Evolutionary conservation across 2,797 vertebrate species (phyloP), one percentile per base, ranked within the genome.

Genomic region (Halcyon leucocephala): DNA sequence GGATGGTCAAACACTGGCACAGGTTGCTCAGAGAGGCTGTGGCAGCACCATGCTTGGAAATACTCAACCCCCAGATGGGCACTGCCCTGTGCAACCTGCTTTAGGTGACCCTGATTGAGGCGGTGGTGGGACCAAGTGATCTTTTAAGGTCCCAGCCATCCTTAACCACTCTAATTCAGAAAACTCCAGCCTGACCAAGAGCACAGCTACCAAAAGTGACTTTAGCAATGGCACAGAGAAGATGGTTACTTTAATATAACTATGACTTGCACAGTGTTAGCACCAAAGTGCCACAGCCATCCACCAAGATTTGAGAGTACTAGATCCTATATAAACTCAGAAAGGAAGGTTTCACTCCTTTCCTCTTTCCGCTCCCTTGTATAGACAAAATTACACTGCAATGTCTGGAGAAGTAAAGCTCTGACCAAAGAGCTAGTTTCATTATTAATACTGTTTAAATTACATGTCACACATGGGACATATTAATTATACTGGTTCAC

Each of bases 201-300:
- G 67, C 37, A 49, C 26, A 79, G n/a, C 29, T 49, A 51, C 29
- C 57, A 44, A 31, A 66, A 62, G 44, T 1, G 2, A 57, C 69
- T 54, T 26, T 14, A 39, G 51, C 79, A 66, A 39, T 1, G 31
- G 31, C 69, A 77, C 28, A 1, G 1, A 82, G 42, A 55, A 62
- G 20, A 31, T 37, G 15, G 37, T 16, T 57, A 25, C 22, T 60
- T 46, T 24, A 54, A 42, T 7, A 7, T 2, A 55, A 35, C n/a
- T 42, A 7, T 0, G 2, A 57, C 26, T 65, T 1, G 0, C n/a
- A 14, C 0, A 1, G 22, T 3, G 22, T 49, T 64, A 91, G 51
- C 51, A 39, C 26, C 14, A 60, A 28, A 57, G n/a, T 3, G 1
- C 4, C 57, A 33, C 60, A 58, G 22, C 6, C 52, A 29, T 17